These are phyloP conservation scores for Cacoxenus indagator DNA, from an alignment of 2,888 invertebrate genomes.

Conservation along the genomic window DNA sequence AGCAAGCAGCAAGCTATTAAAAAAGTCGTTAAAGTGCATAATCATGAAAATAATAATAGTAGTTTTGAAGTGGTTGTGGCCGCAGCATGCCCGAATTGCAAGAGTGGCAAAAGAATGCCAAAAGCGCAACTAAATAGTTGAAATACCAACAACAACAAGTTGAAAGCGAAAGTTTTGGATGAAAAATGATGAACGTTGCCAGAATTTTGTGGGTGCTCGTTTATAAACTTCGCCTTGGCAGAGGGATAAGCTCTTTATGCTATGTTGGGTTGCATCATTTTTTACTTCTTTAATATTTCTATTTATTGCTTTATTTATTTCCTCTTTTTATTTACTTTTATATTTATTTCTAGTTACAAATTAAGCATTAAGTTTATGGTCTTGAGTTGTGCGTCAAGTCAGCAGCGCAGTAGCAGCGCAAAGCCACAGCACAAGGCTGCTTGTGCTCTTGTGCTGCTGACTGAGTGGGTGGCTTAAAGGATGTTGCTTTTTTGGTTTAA, in stretches of 20 bases:
- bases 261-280: neutral
- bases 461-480: too few species aligned
- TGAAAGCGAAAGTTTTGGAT: neutral
- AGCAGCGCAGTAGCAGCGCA: neutral
- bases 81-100: neutral
- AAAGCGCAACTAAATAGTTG: neutral
- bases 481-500: too few species aligned
- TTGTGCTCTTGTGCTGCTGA: neutral
- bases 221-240: slow-evolving; percentile 2
- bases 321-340: neutral
- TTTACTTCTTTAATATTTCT: neutral
- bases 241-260: slow-evolving; percentile 12
- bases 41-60: neutral
- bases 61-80: neutral
- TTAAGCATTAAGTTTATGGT: slow-evolving; percentile 15
- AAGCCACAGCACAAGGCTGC: neutral
- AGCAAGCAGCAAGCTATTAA: neutral
- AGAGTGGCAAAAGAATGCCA: neutral
- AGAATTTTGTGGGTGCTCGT: slow-evolving; percentile 10
- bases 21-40: slow-evolving; percentile 6
- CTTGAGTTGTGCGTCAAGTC: too few species aligned
- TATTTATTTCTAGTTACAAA: slow-evolving; percentile 7
- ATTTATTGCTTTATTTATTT: slow-evolving; percentile 10
- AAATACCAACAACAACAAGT: neutral
- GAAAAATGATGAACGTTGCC: neutral